Evolutionary conservation across 2,797 vertebrate genomes (phyloP).

Genomic region (Sebastolobus alascanus): DNA sequence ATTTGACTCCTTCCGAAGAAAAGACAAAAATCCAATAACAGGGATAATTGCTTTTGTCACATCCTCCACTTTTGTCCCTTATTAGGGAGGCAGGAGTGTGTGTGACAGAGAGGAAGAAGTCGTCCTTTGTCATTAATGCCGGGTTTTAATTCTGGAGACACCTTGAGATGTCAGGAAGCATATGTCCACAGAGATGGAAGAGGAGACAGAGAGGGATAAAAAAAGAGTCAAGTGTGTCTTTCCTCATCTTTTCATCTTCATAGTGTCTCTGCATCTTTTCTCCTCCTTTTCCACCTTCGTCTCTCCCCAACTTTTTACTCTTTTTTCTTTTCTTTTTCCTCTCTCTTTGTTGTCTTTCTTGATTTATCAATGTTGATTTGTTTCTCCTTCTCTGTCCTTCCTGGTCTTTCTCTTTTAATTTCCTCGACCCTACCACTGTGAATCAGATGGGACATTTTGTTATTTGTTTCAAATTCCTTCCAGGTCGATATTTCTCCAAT

Average conservation of each 20-base stretch:
- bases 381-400: background rate
- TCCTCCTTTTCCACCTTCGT: background rate
- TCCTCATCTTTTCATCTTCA: constrained; percentile 9
- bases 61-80: constrained; percentile 22
- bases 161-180: constrained; percentile 52
- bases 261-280: background rate
- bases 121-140: constrained; percentile 49
- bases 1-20: constrained; percentile 17
- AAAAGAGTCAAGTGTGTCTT: constrained; percentile 16
- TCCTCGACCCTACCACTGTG: background rate
- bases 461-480: background rate
- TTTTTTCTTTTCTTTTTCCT: background rate
- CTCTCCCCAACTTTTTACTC: background rate
- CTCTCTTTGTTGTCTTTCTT: background rate
- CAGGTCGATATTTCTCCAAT: background rate
- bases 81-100: constrained; percentile 19
- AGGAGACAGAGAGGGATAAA: constrained; percentile 5
- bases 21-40: constrained; percentile 36
- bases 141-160: constrained; percentile 50
- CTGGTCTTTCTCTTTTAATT: constrained; percentile 13
- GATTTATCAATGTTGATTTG: background rate
- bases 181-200: constrained; percentile 37
- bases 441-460: background rate
- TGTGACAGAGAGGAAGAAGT: constrained; percentile 5
- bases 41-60: constrained; percentile 52